Evolutionary conservation across 2,888 invertebrate species (phyloP).

Genomic region (Eristalis intricaria): DNA sequence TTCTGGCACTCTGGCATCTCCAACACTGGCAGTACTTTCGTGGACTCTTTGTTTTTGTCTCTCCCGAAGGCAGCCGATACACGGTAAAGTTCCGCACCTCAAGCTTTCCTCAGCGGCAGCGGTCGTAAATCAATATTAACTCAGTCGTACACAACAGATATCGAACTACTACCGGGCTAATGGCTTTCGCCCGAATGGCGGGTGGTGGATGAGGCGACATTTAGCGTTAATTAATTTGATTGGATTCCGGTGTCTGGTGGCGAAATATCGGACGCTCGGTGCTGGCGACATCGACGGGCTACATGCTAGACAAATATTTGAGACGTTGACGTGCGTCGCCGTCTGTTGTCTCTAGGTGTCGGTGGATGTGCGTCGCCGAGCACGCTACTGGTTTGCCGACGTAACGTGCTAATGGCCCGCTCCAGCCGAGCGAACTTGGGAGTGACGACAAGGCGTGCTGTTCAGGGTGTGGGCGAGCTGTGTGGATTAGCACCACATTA

Average conservation of each 20-base stretch:
- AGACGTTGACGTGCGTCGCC: conserved; percentile 8
- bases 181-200: conserved; percentile 44
- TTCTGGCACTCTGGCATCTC: not conserved
- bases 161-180: conserved; percentile 61
- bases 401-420: not conserved
- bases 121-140: conserved; percentile 62
- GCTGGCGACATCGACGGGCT: conserved; percentile 20
- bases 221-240: conserved; percentile 68
- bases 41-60: conserved; percentile 12
- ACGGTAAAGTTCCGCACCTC: conserved; percentile 46
- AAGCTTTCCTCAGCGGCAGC: not conserved
- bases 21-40: conserved; percentile 4
- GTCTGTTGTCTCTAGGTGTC: not conserved
- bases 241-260: conserved; percentile 61
- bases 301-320: conserved; percentile 56
- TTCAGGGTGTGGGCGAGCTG: conserved; percentile 49
- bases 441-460: conserved; percentile 19
- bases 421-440: not conserved
- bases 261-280: conserved; percentile 39
- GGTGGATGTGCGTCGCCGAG: not conserved
- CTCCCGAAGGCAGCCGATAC: not conserved
- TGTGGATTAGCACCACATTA: conserved; percentile 55
- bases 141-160: conserved; percentile 41
- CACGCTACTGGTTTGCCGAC: conserved; percentile 25
- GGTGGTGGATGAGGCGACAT: conserved; percentile 24